Conservation (phyloP, 2,888 invertebrate genomes). For the Meta bourneti region DNA sequence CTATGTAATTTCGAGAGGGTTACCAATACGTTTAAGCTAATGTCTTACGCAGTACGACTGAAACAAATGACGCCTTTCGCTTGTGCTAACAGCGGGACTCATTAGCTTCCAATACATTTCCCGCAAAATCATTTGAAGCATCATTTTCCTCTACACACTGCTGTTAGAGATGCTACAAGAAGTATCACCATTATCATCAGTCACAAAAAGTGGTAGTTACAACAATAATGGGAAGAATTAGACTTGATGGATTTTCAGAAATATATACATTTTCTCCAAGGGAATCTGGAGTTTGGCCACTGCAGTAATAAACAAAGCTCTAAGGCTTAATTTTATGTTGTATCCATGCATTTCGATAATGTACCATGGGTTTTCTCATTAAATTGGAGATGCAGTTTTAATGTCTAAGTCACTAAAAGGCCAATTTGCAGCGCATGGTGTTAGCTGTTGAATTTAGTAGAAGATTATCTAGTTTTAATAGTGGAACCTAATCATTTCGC, state of each 20-base stretch:
- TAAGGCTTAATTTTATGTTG: neutral
- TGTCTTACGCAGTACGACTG: neutral
- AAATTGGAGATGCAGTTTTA: too few relatives aligned
- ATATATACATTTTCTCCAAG: neutral
- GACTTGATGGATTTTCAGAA: constrained; percentile 4
- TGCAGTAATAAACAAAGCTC: neutral
- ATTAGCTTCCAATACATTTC: neutral
- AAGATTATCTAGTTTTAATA: too few relatives aligned
- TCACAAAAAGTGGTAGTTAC: constrained; percentile 32
- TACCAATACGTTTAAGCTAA: neutral
- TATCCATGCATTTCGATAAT: neutral
- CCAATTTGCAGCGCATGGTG: too few relatives aligned
- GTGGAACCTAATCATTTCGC: too few relatives aligned
- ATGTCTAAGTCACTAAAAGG: too few relatives aligned
- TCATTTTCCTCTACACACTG: neutral
- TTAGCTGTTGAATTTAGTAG: too few relatives aligned
- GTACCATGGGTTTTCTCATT: neutral
- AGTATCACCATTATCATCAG: constrained; percentile 25
- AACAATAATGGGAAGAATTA: constrained; percentile 13
- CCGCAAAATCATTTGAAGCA: constrained; percentile 13
- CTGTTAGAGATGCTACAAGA: neutral
- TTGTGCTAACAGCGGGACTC: neutral
- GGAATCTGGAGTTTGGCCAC: neutral
- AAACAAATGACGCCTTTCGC: neutral
- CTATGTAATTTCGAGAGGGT: neutral